Conservation (phyloP, 2,888 invertebrate genomes). For the Caprella mutica region DNA sequence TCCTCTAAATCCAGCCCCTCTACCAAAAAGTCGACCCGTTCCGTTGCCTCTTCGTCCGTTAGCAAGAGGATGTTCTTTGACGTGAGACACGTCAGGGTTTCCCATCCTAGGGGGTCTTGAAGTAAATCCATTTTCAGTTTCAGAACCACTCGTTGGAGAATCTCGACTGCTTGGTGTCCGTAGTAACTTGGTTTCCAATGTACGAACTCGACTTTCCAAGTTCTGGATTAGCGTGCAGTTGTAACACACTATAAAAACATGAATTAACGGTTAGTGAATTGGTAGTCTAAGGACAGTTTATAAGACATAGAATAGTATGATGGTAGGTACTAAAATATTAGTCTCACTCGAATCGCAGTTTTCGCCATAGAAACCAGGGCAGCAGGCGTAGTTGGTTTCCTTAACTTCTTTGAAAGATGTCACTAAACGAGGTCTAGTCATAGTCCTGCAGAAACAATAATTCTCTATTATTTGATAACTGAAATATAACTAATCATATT, state of each 20-base stretch:
- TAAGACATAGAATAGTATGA: neutral
- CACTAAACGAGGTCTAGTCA: slow-evolving; percentile 35
- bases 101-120: slow-evolving; percentile 25
- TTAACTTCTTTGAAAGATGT: slow-evolving; percentile 36
- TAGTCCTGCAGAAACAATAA: slow-evolving; percentile 33
- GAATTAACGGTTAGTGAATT: neutral
- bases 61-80: slow-evolving; percentile 25
- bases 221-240: slow-evolving; percentile 35
- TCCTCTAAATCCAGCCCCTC: neutral
- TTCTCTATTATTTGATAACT: too few species aligned
- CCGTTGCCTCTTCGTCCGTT: slow-evolving; percentile 12
- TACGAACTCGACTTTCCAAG: slow-evolving; percentile 34
- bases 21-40: neutral
- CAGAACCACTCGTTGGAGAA: neutral
- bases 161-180: slow-evolving; percentile 6
- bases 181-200: slow-evolving; percentile 33
- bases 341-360: slow-evolving; percentile 29
- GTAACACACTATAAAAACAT: slow-evolving; percentile 35
- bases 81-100: slow-evolving; percentile 30
- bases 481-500: too few species aligned
- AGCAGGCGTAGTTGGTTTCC: slow-evolving; percentile 37
- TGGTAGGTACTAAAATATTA: neutral
- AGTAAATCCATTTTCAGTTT: neutral
- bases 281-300: neutral
- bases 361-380: slow-evolving; percentile 35